Evolutionary conservation across 2,888 invertebrate genomes (phyloP), one percentile per base, ranked within the genome.

Genomic region (Plagiodera versicolora): DNA sequence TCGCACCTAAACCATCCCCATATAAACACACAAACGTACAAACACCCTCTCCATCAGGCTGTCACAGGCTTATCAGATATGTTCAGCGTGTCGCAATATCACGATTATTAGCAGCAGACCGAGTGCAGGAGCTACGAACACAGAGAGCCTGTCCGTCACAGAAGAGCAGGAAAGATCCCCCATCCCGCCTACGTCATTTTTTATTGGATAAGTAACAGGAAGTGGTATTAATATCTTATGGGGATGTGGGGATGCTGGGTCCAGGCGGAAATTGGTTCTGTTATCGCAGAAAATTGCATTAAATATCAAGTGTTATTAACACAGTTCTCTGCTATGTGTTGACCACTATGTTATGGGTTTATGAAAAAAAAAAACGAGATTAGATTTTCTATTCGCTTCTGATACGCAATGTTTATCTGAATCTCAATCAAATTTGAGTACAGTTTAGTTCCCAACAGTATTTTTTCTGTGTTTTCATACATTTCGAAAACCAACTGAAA

Each of bases 61-160:
- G 65, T 64, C 61, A 55, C 58, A 57, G 57, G 64, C 64, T 72
- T 73, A 74, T 74, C 74, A 67, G 70, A 70, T 70, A 70, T 72
- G 72, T 73, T 73, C 71, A 68, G 72, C 68, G 72, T 73, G 74
- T 73, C 74, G 73, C 73, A 73, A 74, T 74, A 72, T 71, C 65
- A 67, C 68, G 65, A 70, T 71, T 71, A 72, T 72, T 72, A 72
- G 70, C 68, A 59, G 66, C 44, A 61, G 50, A 49, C 54, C 35
- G 28, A 35, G 5, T 1, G 16, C 45, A 45, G 46, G 18, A 46
- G 46, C 9, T 20, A n/a, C 46, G n/a, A 20, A 18, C 46, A 46
- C 4, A 18, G n/a, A n/a, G 2, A 18, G 46, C 10, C 46, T n/a
- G 46, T 46, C 46, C 18, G n/a, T 18, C 20, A 16, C 46, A 18